phyloP scores from a whole-genome alignment of 2,113 vertebrate species.

The Alouatta palliata region DNA sequence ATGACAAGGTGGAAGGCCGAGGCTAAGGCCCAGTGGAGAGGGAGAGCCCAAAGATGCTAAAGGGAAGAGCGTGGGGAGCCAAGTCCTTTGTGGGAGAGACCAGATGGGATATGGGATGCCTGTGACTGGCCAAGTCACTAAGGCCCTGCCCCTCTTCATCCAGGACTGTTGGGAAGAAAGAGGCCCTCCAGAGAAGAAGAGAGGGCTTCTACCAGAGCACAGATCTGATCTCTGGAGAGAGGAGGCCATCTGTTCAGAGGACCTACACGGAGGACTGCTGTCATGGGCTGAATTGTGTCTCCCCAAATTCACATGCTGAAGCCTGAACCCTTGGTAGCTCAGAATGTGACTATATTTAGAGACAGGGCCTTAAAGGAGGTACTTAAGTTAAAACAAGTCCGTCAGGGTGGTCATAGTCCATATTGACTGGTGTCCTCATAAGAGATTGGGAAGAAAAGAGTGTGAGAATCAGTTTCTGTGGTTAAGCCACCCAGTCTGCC shows the following conservation, averaged over 20 bases:
- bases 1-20: neutral
- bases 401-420: neutral
- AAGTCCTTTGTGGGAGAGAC: fast-evolving
- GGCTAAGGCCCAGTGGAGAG: neutral
- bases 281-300: neutral
- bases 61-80: neutral
- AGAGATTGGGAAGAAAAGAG: neutral
- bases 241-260: neutral
- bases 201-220: neutral
- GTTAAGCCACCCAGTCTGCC: neutral
- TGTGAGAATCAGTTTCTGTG: neutral
- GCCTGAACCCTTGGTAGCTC: neutral
- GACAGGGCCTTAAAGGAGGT: neutral
- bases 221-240: neutral
- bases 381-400: neutral
- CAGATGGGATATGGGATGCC: neutral
- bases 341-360: neutral
- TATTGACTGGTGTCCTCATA: neutral
- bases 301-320: neutral
- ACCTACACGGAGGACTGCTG: neutral
- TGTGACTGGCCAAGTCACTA: neutral
- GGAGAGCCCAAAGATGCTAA: neutral
- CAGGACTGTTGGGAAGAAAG: neutral
- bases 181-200: neutral
- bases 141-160: neutral